These are phyloP conservation scores for Rhabdomys pumilio DNA, from an alignment of 2,797 vertebrate genomes.

Conservation along the genomic window DNA sequence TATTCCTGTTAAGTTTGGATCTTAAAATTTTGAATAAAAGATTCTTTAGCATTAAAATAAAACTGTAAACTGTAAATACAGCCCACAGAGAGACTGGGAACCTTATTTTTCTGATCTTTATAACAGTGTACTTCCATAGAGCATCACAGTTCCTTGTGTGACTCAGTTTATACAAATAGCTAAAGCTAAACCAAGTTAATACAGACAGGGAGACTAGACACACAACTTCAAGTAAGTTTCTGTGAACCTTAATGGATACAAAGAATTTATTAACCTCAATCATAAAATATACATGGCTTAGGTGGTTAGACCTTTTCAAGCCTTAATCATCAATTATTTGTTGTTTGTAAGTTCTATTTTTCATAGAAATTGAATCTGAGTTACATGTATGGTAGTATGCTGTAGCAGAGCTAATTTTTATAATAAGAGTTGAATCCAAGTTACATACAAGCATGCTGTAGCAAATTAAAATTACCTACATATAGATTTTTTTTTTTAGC, in stretches of 20 bases:
- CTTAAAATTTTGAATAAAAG: neutral
- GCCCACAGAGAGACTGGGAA: neutral
- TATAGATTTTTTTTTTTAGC: neutral
- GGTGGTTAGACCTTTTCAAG: neutral
- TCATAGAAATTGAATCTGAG: neutral
- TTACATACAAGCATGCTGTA: neutral
- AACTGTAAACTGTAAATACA: neutral
- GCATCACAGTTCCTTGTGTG: neutral
- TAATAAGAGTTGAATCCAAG: neutral
- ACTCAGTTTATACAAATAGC: neutral
- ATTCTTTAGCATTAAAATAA: neutral
- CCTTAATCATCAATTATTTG: neutral
- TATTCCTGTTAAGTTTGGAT: neutral
- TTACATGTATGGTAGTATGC: neutral
- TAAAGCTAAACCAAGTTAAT: neutral
- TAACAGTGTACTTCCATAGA: neutral
- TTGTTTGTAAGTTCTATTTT: neutral
- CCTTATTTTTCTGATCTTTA: neutral
- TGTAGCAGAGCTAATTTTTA: neutral
- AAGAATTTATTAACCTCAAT: neutral
- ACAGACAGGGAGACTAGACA: neutral
- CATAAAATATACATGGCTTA: neutral
- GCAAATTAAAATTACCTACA: neutral
- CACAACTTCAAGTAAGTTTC: neutral
- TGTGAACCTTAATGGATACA: neutral